Evolutionary conservation across 2,113 vertebrate species (phyloP), one percentile per base, ranked within the genome.

Genomic region (Argyrosomus japonicus): DNA sequence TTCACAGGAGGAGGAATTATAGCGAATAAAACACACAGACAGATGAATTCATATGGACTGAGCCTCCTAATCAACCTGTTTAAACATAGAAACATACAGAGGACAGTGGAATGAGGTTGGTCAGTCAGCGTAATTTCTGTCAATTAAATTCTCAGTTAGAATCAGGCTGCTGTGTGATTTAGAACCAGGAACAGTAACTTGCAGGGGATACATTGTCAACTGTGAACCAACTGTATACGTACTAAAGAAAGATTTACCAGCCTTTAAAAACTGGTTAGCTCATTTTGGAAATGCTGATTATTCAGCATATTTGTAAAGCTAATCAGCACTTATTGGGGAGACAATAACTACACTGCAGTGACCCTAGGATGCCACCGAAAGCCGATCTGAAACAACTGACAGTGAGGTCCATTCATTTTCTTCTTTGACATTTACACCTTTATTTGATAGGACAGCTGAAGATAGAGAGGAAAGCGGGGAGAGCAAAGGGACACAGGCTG

Each of bases 1-100:
- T 80, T 72, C n/a, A 29, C 8, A 56, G 25, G 36, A 64, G 19
- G 48, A 48, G 50, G 29, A 73, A 77, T 25, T 23, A 75, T 2
- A 2, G 14, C 1, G 2, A 25, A 43, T 40, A 5, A 53, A 51
- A 63, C 27, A 75, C 25, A 53, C 27, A 40, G 40, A 64, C 36
- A 47, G 45, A 47, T 77, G 29, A 27, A 29, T 5, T 0, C 3
- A 45, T 13, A 29, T 58, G 15, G 3, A n/a, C 43, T 56, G 43
- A 63, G 14, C 43, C 25, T 29, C 51, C 50, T 58, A 40, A 77
- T 11, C 29, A 76, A 14, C 62, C 56, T 9, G 72, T 57, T 13
- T 25, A 23, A 57, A 25, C 17, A n/a, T 48, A 50, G 13, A 47
- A 12, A 21, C 19, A 54, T 25, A 25, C 5, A 58, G 6, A 7